These are phyloP conservation scores for Mesaphorura yosii DNA, from an alignment of 1,140 invertebrate species.

Conservation along the genomic window DNA sequence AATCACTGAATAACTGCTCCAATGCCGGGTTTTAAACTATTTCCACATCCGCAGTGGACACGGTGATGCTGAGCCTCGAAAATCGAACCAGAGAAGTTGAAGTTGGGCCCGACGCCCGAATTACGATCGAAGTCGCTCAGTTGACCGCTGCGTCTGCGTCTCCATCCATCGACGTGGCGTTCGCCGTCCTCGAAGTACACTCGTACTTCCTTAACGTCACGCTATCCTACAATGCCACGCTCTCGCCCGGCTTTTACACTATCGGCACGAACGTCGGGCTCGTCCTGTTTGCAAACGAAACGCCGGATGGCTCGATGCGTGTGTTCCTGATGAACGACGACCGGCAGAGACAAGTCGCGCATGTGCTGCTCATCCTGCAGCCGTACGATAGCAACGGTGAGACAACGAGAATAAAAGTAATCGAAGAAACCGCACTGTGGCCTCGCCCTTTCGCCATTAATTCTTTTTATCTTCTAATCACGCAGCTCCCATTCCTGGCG, in stretches of 20 bases:
- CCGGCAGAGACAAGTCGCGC: slow-evolving; percentile 33
- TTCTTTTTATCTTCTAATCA: background rate
- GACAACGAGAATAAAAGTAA: slow-evolving; percentile 10
- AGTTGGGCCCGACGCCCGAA: background rate
- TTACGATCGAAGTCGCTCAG: slow-evolving; percentile 10
- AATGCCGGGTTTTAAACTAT: too few species aligned
- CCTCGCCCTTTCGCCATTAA: background rate
- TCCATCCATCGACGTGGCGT: slow-evolving; percentile 38
- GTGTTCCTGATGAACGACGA: slow-evolving; percentile 39
- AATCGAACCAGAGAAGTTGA: too few species aligned
- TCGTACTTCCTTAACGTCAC: slow-evolving; percentile 48
- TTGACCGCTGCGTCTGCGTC: too few species aligned
- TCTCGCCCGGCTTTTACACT: slow-evolving; percentile 33
- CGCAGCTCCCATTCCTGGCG: slow-evolving; percentile 61
- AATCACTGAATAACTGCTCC: too few species aligned
- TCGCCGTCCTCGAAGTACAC: slow-evolving; percentile 56
- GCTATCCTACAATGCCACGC: slow-evolving; percentile 42
- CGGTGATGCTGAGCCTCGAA: too few species aligned
- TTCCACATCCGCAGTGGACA: too few species aligned
- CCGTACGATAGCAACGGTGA: slow-evolving; percentile 45
- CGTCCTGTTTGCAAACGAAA: slow-evolving; percentile 34
- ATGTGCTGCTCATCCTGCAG: slow-evolving; percentile 42
- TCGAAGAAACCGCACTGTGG: background rate
- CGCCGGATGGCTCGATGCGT: background rate
- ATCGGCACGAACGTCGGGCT: slow-evolving; percentile 54